Conservation (phyloP, 2,797 vertebrate species). For the Typhlichthys subterraneus region DNA sequence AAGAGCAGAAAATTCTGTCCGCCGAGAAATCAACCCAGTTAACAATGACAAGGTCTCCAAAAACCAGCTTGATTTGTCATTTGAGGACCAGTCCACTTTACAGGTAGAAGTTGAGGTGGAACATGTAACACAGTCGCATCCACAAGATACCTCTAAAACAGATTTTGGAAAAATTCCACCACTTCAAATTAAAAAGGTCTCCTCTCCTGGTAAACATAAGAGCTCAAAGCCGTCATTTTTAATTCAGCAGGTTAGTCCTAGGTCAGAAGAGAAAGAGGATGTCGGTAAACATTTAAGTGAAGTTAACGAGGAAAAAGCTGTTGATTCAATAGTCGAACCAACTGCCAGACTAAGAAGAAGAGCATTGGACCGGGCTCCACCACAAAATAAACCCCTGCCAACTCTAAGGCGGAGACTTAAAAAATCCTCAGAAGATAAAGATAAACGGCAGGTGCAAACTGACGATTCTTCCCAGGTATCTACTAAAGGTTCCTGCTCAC, state of each 20-base stretch:
- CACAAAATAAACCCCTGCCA: conserved; percentile 55
- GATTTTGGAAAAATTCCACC: conserved; percentile 71
- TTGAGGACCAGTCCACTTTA: conserved; percentile 47
- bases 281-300: conserved; percentile 50
- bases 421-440: conserved; percentile 39
- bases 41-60: conserved; percentile 39
- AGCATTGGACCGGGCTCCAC: conserved; percentile 49
- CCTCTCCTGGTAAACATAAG: conserved; percentile 77
- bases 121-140: conserved; percentile 46
- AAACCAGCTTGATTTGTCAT: conserved; percentile 15
- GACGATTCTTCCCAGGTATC: conserved; percentile 55
- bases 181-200: conserved; percentile 81
- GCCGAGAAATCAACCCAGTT: conserved; percentile 30
- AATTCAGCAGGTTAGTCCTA: conserved; percentile 71
- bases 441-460: conserved; percentile 21
- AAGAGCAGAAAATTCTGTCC: conserved; percentile 29
- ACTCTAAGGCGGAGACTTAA: conserved; percentile 62
- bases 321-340: conserved; percentile 44
- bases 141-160: conserved; percentile 52
- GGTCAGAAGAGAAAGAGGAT: conserved; percentile 63
- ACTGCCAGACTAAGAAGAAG: conserved; percentile 63
- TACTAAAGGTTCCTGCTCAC: conserved; percentile 45
- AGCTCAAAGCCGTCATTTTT: conserved; percentile 79
- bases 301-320: conserved; percentile 45
- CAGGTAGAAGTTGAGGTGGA: conserved; percentile 58